Evolutionary conservation across 2,113 vertebrate species (phyloP).

Genomic region (Dascyllus trimaculatus): DNA sequence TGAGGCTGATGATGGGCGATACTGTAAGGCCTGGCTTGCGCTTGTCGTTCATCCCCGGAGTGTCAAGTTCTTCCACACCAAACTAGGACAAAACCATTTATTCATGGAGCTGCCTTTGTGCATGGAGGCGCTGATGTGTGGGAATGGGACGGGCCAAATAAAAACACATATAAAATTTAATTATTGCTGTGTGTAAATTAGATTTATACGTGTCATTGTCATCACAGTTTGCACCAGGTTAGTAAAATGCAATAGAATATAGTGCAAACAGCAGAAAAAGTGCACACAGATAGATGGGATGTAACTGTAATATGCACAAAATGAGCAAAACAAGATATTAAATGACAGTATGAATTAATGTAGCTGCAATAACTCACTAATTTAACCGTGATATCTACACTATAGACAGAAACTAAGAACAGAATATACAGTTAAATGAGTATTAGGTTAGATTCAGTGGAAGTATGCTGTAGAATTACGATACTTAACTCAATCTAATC

Average conservation of each 20-base stretch:
- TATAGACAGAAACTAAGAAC: background rate
- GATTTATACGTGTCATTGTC: background rate
- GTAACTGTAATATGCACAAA: background rate
- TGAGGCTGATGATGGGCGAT: constrained; percentile 10
- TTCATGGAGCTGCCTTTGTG: background rate
- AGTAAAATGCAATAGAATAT: background rate
- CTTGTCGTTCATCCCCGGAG: background rate
- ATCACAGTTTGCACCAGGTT: background rate
- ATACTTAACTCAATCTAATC: background rate
- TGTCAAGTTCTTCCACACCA: background rate
- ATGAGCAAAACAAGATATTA: too few species aligned
- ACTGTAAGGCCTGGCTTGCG: background rate
- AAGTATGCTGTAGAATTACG: too few species aligned
- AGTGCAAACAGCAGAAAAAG: background rate
- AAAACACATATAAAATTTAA: constrained; percentile 9
- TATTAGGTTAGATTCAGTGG: too few species aligned
- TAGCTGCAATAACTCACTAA: background rate
- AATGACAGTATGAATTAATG: background rate
- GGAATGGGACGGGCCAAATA: background rate
- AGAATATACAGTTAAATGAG: too few species aligned
- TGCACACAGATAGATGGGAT: background rate
- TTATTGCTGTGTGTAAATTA: background rate
- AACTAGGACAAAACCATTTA: background rate
- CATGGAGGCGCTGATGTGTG: background rate
- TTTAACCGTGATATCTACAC: too few species aligned